phyloP scores from a whole-genome alignment of 2,113 vertebrate genomes.

The Gymnorhina tibicen region DNA sequence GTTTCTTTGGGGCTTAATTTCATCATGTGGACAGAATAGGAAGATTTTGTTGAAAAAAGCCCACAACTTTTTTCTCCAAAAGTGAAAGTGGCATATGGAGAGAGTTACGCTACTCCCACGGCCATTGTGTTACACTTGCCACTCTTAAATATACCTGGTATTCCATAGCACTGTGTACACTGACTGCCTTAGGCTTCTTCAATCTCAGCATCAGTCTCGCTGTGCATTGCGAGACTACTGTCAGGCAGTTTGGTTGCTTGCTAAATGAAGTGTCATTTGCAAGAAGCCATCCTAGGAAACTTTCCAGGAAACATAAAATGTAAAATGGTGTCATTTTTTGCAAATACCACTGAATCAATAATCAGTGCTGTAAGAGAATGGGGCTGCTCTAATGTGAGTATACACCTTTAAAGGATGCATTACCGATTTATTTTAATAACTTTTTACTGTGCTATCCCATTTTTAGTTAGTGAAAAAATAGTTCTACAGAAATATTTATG shows the following conservation, averaged over 20 bases:
- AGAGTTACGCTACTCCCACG: background rate
- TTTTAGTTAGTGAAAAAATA: background rate
- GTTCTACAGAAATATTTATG: background rate
- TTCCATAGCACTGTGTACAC: accelerated
- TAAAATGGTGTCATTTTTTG: background rate
- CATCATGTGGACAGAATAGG: background rate
- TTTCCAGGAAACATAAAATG: background rate
- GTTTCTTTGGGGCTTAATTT: background rate
- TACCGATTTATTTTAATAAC: background rate
- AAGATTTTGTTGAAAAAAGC: background rate
- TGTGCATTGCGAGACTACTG: background rate
- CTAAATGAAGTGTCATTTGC: background rate
- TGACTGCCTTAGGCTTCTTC: background rate
- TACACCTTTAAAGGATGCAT: background rate
- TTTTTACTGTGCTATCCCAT: background rate
- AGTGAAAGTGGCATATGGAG: background rate
- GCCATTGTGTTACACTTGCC: background rate
- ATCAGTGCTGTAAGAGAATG: background rate
- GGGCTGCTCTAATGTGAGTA: background rate
- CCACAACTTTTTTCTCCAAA: background rate
- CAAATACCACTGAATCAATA: background rate
- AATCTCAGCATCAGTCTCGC: background rate
- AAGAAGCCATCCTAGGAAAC: background rate
- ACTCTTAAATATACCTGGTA: background rate
- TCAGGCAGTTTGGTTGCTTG: background rate